Evolutionary conservation across 2,113 vertebrate genomes (phyloP), one percentile per base, ranked within the genome.

Genomic region (Pseudolaguvia tuberculata): DNA sequence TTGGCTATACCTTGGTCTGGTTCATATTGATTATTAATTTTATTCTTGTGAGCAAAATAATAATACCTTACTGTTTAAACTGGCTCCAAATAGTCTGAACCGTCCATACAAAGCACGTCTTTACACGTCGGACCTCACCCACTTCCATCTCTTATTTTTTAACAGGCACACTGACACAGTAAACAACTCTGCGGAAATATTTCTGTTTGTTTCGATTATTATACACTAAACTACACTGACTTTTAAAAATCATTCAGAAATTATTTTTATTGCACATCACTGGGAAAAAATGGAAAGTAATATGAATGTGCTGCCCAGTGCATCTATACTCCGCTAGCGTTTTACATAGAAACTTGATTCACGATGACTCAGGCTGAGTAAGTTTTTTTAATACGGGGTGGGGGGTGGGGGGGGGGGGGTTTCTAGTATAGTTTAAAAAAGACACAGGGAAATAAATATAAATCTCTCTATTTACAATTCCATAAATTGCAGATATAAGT

Each of bases 41-140:
- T 17, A 18, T 14, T 50, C 48, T 5, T 11, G 13, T 15, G 12
- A 67, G 23, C 8, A 5, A 15, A 29, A 63, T 18, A 20, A 48
- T 42, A 48, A 58, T 25, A 56, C 23, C 11, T 20, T 2, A 21
- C 11, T 21, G n/a, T 65, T 47, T 13, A 65, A 20, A 8, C 23
- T 27, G 45, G 45, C 9, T 66, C 14, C 45, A 48, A 5, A 67
- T 67, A 25, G 63, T 29, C 45, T 67, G 63, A 3, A 20, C 45
- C 50, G 45, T 50, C 63, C 23, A 67, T 27, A 67, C 23, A 20
- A 23, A 29, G 63, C 63, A 50, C 4, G 63, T 29, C 45, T 50
- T 50, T 39, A 50, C 63, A 67, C 17, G 45, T 50, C 63, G 18
- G 14, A 29, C 17, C 63, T 67, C 45, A 50, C 63, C 63, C 63